Evolutionary conservation across 2,888 invertebrate genomes (phyloP), one percentile per base, ranked within the genome.

Genomic region (Anorthoa munda): DNA sequence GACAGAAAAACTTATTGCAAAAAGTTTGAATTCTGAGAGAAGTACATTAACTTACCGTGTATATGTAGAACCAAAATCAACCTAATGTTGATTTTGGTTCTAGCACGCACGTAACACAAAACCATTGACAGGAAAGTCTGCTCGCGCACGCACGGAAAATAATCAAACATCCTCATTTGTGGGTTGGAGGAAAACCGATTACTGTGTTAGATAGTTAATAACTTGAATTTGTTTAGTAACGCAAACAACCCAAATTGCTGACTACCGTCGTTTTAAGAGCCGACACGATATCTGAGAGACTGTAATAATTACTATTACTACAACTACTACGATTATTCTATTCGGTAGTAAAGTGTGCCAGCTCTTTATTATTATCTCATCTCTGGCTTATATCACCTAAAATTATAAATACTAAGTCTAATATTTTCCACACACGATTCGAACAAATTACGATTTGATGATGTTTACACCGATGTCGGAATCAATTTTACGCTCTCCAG

Each of bases 151-250:
- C 87, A 83, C 81, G 79, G 82, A 83, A 85, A 77, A 73, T 75
- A 72, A 81, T 82, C 77, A 75, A 85, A 86, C 83, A 85, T 83
- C 78, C 85, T 85, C 80, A 66, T 83, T 80, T 86, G 63, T 61
- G 48, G 56, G 73, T 61, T 66, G 65, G n/a, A 79, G 75, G 81
- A 86, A 84, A 80, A 86, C 18, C 67, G 46, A 75, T 77, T 77
- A 73, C 65, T 21, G 61, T 75, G 71, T 74, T 66, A 60, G 60
- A 78, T 59, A 71, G 56, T 56, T 64, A 65, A n/a, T 26, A 59
- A 45, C 60, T 66, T 75, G 65, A 72, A 81, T 72, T 75, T 76
- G 66, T 73, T 53, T 63, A 55, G 26, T 66, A 68, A 70, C 74
- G 64, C 59, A 72, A 67, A 72, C 31, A 18, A 60, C 3, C 55